Conservation (phyloP, 2,797 vertebrate genomes). For the Pipistrellus nathusii region DNA sequence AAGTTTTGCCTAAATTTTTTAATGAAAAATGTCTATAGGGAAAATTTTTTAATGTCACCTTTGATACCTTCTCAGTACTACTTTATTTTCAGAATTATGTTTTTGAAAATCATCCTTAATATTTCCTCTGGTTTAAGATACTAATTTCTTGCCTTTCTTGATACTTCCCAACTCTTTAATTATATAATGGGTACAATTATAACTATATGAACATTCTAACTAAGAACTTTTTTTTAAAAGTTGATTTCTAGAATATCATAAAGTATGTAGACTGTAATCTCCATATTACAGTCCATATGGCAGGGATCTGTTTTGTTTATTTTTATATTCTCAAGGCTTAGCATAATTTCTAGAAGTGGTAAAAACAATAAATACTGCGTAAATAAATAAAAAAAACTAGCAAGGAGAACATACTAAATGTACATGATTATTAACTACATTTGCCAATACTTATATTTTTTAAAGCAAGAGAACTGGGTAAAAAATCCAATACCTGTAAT, state of each 20-base stretch:
- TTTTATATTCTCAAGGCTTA: not conserved
- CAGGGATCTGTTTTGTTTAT: not conserved
- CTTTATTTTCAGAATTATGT: conserved; percentile 21
- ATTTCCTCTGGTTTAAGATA: not conserved
- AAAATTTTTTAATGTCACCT: not conserved
- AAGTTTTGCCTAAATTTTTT: conserved; percentile 2
- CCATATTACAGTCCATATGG: not conserved
- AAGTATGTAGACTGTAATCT: not conserved
- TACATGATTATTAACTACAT: conserved; percentile 42
- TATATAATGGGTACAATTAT: not conserved
- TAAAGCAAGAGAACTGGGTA: conserved; percentile 50
- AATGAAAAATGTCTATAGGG: not conserved
- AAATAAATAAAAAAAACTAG: conserved; percentile 40
- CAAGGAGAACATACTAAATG: conserved; percentile 51
- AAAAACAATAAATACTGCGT: not conserved
- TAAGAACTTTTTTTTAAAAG: not conserved
- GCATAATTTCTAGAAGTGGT: not conserved
- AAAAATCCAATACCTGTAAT: conserved; percentile 61
- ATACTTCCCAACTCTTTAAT: conserved; percentile 40
- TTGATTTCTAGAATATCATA: not conserved
- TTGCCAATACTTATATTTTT: conserved; percentile 42
- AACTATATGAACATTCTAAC: conserved; percentile 3
- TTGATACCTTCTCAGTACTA: conserved; percentile 17
- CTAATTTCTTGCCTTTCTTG: not conserved
- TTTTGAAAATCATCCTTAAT: not conserved